phyloP scores from a whole-genome alignment of 2,888 invertebrate species.

The Rhingia campestris region DNA sequence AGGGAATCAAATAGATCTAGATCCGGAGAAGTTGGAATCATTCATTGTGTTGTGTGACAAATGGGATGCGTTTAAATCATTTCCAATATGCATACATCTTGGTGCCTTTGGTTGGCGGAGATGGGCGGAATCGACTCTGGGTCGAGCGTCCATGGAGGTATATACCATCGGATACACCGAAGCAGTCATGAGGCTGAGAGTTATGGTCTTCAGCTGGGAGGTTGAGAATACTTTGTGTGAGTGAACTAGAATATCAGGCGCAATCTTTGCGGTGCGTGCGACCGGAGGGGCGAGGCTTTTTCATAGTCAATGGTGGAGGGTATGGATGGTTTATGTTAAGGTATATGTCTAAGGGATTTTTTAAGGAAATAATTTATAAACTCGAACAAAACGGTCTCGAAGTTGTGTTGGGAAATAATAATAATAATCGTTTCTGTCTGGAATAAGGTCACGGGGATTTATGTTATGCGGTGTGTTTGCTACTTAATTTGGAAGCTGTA shows the following conservation, averaged over 20 bases:
- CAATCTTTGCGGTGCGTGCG: conserved; percentile 23
- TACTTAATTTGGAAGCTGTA: too few species aligned
- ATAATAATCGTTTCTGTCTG: too few species aligned
- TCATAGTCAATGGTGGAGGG: conserved; percentile 30
- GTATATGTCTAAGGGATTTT: too few species aligned
- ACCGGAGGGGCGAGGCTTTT: conserved; percentile 8
- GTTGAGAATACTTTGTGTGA: conserved; percentile 23
- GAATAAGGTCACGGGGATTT: too few species aligned
- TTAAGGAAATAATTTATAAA: too few species aligned
- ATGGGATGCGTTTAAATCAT: conserved; percentile 73
- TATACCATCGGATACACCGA: conserved; percentile 2
- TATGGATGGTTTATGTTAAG: conserved; percentile 15
- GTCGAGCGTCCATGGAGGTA: conserved; percentile 62
- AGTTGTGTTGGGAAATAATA: too few species aligned
- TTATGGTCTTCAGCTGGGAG: conserved; percentile 62
- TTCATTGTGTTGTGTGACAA: conserved; percentile 67
- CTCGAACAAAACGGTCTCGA: too few species aligned
- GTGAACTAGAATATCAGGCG: conserved; percentile 1
- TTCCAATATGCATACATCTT: conserved; percentile 73
- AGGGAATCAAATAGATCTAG: not conserved
- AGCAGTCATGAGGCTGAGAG: conserved; percentile 28
- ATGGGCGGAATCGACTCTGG: conserved; percentile 56
- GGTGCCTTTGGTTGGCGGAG: not conserved
- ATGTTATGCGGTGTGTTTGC: too few species aligned
- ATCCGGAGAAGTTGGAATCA: conserved; percentile 17